phyloP scores from a whole-genome alignment of 1,140 invertebrate species.

The Drosophila ercepeae region DNA sequence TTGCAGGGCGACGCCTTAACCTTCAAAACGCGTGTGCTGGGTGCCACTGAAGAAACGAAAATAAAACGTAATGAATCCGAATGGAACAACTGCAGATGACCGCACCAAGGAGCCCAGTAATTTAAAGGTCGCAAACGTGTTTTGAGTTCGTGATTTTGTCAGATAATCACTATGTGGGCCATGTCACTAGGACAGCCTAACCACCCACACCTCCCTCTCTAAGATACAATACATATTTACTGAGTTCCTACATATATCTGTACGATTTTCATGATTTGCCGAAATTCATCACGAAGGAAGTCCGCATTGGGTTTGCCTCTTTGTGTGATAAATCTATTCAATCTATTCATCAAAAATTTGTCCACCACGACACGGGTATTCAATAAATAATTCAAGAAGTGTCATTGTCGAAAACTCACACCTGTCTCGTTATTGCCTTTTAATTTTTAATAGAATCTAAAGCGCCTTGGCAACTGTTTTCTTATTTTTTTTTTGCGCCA shows the following conservation, averaged over 20 bases:
- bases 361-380: conserved; percentile 20
- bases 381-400: conserved; percentile 33
- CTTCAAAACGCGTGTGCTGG: conserved; percentile 55
- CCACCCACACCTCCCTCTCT: too few relatives aligned
- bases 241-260: conserved; percentile 1
- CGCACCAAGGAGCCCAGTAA: conserved; percentile 29
- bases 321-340: conserved; percentile 7
- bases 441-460: conserved; percentile 31
- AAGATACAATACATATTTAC: too few relatives aligned
- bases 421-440: conserved; percentile 34
- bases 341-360: conserved; percentile 30
- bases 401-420: conserved; percentile 18
- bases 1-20: conserved; percentile 39
- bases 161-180: conserved; percentile 11
- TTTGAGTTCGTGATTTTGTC: conserved; percentile 49
- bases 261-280: neutral
- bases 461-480: conserved; percentile 19
- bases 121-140: conserved; percentile 62
- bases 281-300: conserved; percentile 35
- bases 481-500: neutral
- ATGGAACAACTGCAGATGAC: conserved; percentile 13
- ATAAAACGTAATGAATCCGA: conserved; percentile 8
- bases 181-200: conserved; percentile 26
- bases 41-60: conserved; percentile 42
- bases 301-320: neutral